Percentiles rank a stretch among this genome's conserved stretches.
These are phyloP conservation scores for Euura saliciscinereae DNA, from an alignment of 1,140 invertebrate genomes.

Conservation along the genomic window DNA sequence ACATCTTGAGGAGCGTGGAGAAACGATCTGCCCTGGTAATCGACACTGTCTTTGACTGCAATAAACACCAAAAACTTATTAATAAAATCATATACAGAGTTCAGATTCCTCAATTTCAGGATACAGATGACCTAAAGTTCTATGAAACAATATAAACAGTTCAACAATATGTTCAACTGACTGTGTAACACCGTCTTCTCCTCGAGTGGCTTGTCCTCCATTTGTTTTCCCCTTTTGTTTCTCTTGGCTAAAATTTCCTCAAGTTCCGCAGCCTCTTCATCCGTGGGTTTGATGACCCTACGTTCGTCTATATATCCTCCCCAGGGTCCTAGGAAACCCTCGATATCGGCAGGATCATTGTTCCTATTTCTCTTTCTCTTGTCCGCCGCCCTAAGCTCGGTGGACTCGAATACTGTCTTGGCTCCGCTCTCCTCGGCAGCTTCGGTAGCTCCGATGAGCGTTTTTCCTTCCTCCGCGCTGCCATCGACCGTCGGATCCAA, in stretches of 20 bases:
- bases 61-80: conserved; percentile 40
- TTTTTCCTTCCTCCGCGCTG: conserved; percentile 64
- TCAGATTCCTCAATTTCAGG: conserved; percentile 2
- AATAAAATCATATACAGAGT: neutral
- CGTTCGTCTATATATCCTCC: conserved; percentile 92
- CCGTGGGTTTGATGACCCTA: conserved; percentile 84
- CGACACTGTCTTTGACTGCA: conserved; percentile 89
- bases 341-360: conserved; percentile 89
- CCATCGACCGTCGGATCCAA: conserved; percentile 88
- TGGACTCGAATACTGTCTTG: conserved; percentile 90
- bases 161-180: conserved; percentile 58
- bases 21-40: conserved; percentile 97
- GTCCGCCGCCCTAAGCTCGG: conserved; percentile 73
- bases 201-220: conserved; percentile 91
- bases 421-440: conserved; percentile 68
- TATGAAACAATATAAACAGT: too few relatives aligned
- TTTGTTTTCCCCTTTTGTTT: conserved; percentile 81
- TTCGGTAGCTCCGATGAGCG: conserved; percentile 72
- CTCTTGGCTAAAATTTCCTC: conserved; percentile 95
- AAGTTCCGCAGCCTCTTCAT: conserved; percentile 90
- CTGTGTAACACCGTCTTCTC: conserved; percentile 95
- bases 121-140: neutral
- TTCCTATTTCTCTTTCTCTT: conserved; percentile 93
- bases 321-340: conserved; percentile 97
- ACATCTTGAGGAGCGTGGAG: conserved; percentile 94